These are phyloP conservation scores for Busseola fusca DNA, from an alignment of 2,888 invertebrate genomes.

Conservation along the genomic window DNA sequence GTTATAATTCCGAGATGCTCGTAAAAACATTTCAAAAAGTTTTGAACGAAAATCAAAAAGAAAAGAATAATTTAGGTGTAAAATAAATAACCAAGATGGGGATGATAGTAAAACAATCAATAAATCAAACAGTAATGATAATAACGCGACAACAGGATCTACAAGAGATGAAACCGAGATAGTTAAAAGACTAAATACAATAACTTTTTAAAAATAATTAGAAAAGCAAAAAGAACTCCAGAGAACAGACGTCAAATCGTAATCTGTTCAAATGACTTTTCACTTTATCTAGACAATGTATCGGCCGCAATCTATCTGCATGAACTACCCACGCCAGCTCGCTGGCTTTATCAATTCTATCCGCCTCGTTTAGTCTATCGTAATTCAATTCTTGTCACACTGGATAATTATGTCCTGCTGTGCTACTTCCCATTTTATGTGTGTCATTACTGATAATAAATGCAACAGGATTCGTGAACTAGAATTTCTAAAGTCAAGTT, in stretches of 20 bases:
- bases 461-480: conserved; percentile 60
- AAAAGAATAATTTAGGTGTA: neutral
- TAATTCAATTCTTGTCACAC: conserved; percentile 55
- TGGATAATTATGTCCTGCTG: conserved; percentile 62
- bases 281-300: conserved; percentile 23
- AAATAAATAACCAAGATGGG: neutral
- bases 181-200: neutral
- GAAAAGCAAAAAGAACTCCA: neutral
- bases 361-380: conserved; percentile 48
- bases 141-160: neutral
- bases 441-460: conserved; percentile 61
- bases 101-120: neutral
- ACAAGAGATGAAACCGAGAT: neutral
- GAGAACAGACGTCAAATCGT: conserved; percentile 2
- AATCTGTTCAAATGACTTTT: conserved; percentile 36
- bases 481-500: conserved; percentile 59
- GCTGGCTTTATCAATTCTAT: conserved; percentile 51
- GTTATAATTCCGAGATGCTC: neutral
- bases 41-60: too few relatives aligned
- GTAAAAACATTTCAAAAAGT: neutral
- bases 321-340: conserved; percentile 43
- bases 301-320: conserved; percentile 19
- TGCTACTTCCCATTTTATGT: conserved; percentile 62
- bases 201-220: neutral
- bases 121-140: neutral